These are phyloP conservation scores for Meriones unguiculatus DNA, from an alignment of 2,113 vertebrate species.

Conservation along the genomic window DNA sequence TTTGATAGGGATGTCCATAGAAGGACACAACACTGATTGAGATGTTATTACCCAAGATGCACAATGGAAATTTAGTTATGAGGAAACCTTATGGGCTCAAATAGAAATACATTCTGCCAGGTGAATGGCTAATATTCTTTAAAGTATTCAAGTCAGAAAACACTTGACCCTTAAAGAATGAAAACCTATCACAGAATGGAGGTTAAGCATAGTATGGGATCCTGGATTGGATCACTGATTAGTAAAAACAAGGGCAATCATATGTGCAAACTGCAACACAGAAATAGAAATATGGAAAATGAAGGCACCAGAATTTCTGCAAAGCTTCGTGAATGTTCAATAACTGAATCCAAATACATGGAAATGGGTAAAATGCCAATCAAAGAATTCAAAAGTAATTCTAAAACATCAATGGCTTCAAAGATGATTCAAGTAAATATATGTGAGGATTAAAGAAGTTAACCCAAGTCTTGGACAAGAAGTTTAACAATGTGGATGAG, in stretches of 20 bases:
- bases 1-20: background rate
- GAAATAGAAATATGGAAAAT: background rate
- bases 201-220: background rate
- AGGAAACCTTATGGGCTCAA: background rate
- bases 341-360: background rate
- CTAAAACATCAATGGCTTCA: background rate
- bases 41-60: background rate
- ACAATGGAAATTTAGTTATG: background rate
- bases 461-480: background rate
- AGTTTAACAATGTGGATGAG: background rate
- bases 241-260: background rate
- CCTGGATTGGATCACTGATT: background rate
- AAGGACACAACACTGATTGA: background rate
- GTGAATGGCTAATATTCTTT: background rate
- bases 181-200: background rate
- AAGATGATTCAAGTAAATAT: background rate
- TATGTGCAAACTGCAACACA: background rate
- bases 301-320: too few relatives aligned
- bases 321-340: background rate
- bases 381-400: background rate
- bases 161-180: background rate
- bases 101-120: background rate
- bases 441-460: background rate
- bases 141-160: background rate
- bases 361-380: background rate